These are phyloP conservation scores for Antedon mediterranea DNA, from an alignment of 53 echinoderm and acorn worm species.

Conservation along the genomic window DNA sequence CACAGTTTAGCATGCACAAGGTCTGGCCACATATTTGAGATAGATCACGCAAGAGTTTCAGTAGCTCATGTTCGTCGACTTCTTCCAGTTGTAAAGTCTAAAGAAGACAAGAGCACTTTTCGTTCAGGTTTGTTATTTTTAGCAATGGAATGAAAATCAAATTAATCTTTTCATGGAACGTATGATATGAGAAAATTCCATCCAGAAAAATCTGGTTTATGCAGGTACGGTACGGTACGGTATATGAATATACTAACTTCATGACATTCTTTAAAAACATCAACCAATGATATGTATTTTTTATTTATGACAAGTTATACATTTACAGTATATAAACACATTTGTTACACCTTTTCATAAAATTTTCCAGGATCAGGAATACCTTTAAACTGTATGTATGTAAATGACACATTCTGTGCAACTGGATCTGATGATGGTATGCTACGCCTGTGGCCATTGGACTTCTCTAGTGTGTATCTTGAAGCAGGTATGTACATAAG, in stretches of 20 bases:
- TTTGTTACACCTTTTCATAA: too few relatives aligned
- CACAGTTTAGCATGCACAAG: conserved; percentile 73
- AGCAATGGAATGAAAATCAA: too few relatives aligned
- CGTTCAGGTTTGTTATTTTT: conserved; percentile 37
- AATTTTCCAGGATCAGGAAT: conserved; percentile 53
- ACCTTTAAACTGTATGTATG: conserved; percentile 81
- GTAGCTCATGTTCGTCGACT: conserved; percentile 74
- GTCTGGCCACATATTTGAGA: conserved; percentile 94
- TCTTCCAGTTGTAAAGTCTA: conserved; percentile 66
- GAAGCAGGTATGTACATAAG: conserved; percentile 79
- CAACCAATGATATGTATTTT: too few relatives aligned
- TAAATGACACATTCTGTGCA: conserved; percentile 84
- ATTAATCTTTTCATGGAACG: too few relatives aligned
- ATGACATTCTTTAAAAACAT: too few relatives aligned
- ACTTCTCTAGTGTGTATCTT: conserved; percentile 78
- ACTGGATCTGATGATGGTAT: conserved; percentile 92
- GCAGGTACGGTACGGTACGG: too few relatives aligned
- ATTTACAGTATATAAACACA: too few relatives aligned
- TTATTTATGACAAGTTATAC: too few relatives aligned
- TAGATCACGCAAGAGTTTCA: conserved; percentile 76
- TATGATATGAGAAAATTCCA: too few relatives aligned
- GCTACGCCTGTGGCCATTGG: conserved; percentile 84
- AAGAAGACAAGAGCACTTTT: conserved; percentile 62
- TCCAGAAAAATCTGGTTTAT: too few relatives aligned
- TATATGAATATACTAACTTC: too few relatives aligned